phyloP scores from a whole-genome alignment of 2,888 invertebrate genomes.

The Ecliptopera silaceata region DNA sequence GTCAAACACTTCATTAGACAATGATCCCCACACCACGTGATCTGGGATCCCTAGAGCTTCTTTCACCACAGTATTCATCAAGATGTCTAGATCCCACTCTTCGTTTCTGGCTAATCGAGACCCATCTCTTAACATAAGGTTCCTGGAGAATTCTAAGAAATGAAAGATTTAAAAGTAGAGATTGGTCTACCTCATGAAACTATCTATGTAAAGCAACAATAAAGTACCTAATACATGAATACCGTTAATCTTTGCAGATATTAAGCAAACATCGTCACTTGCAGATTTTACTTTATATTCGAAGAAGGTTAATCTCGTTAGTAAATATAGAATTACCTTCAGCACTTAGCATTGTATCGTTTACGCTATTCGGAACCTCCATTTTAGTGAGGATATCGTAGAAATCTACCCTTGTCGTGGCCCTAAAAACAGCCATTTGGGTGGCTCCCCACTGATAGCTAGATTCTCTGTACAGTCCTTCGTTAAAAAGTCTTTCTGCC shows the following conservation, averaged over 20 bases:
- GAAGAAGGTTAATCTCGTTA: no score
- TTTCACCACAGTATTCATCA: conserved; percentile 90
- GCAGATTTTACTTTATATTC: no score
- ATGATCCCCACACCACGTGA: conserved; percentile 86
- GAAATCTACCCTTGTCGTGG: conserved; percentile 88
- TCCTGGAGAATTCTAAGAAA: conserved; percentile 57
- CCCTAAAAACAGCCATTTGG: conserved; percentile 83
- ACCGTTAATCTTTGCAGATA: background rate
- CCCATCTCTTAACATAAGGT: conserved; percentile 61
- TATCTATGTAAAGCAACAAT: no score
- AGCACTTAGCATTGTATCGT: conserved; percentile 47
- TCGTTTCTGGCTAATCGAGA: conserved; percentile 46
- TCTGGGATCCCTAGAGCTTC: conserved; percentile 85
- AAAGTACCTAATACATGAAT: no score
- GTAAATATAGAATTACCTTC: conserved; percentile 44
- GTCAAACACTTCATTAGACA: conserved; percentile 83
- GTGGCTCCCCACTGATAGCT: conserved; percentile 86
- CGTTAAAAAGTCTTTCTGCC: conserved; percentile 82
- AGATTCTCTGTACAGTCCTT: conserved; percentile 82
- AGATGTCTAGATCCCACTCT: conserved; percentile 55
- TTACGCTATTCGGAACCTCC: conserved; percentile 32
- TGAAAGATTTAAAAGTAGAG: no score
- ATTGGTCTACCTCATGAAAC: no score
- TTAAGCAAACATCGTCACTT: no score
- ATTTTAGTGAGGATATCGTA: conserved; percentile 89